Conservation (phyloP, 2,888 invertebrate genomes). For the Eristalinus aeneus region DNA sequence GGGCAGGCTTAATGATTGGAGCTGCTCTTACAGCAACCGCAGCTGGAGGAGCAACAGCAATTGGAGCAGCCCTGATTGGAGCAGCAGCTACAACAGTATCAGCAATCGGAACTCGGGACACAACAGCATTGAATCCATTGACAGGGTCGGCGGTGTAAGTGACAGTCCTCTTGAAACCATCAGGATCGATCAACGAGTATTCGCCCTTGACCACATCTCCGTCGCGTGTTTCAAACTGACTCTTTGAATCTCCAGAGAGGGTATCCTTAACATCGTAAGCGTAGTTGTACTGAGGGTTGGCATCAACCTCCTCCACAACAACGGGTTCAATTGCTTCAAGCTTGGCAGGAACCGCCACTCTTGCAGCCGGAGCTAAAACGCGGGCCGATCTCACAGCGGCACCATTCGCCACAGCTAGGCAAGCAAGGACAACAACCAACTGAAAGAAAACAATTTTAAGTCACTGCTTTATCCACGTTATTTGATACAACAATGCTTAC, state of each 20-base stretch:
- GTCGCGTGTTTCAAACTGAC: conserved; percentile 47
- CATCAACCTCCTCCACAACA: conserved; percentile 49
- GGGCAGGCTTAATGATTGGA: conserved; percentile 16
- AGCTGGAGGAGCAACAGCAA: conserved; percentile 33
- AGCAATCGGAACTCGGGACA: conserved; percentile 47
- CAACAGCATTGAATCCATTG: conserved; percentile 59
- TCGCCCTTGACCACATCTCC: conserved; percentile 60
- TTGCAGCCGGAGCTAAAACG: conserved; percentile 16
- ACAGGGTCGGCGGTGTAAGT: conserved; percentile 53
- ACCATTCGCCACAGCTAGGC: conserved; percentile 45
- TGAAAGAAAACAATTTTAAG: background rate
- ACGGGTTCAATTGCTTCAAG: conserved; percentile 42
- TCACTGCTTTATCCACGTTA: background rate
- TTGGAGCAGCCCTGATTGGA: conserved; percentile 48
- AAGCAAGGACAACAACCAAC: conserved; percentile 52
- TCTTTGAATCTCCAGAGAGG: conserved; percentile 46
- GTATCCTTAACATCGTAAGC: conserved; percentile 52
- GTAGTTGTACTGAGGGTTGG: conserved; percentile 50
- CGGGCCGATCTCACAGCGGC: conserved; percentile 40
- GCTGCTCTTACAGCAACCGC: background rate
- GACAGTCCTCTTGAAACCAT: conserved; percentile 52
- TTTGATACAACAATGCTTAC: background rate
- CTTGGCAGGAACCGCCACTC: conserved; percentile 25
- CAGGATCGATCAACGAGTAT: conserved; percentile 49
- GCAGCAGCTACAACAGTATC: conserved; percentile 36